Evolutionary conservation across 1,140 invertebrate genomes (phyloP).

Genomic region (Caenorhabditis briggsae): DNA sequence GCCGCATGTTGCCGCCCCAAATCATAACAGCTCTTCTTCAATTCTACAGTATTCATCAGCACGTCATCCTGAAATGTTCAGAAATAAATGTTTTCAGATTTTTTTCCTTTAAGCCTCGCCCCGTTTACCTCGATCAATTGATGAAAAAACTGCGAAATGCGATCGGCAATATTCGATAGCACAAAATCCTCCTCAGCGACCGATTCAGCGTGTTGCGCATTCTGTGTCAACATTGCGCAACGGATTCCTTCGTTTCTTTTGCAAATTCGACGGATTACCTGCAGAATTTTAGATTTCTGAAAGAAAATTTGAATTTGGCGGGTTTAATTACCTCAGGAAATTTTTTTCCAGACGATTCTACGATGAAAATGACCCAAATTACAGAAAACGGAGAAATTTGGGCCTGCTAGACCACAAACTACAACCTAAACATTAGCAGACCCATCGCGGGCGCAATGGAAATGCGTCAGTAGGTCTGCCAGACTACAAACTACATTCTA

Average conservation of each 20-base stretch:
- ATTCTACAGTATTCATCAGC: not conserved
- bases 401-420: no score
- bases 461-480: no score
- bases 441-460: no score
- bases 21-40: constrained; percentile 23
- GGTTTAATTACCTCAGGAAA: not conserved
- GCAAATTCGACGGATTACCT: constrained; percentile 23
- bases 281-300: not conserved
- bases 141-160: constrained; percentile 28
- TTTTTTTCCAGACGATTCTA: no score
- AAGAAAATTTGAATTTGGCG: not conserved
- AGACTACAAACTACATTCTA: no score
- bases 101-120: no score
- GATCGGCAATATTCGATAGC: constrained; percentile 9
- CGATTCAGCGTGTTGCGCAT: constrained; percentile 23
- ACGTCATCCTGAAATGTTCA: constrained; percentile 13
- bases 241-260: constrained; percentile 25
- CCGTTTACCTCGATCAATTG: not conserved
- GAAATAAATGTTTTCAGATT: no score
- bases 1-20: constrained; percentile 10
- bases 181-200: constrained; percentile 35
- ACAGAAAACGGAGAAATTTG: no score
- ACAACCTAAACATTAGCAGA: no score
- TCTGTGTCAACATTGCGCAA: constrained; percentile 11
- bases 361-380: no score